phyloP scores from a whole-genome alignment of 2,113 vertebrate species.

The Nansenia antarctica region DNA sequence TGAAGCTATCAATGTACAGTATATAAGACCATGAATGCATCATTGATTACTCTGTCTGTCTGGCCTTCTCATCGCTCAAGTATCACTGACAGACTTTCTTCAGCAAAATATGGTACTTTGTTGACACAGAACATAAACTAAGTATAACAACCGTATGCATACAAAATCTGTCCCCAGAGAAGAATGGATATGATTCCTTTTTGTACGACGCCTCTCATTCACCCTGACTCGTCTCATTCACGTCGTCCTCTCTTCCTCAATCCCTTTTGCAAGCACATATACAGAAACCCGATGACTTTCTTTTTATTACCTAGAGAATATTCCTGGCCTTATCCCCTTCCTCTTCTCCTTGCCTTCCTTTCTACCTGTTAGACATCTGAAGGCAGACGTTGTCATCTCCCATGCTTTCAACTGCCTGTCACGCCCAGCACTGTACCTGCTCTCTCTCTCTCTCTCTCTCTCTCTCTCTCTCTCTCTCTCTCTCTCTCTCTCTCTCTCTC shows the following conservation, averaged over 20 bases:
- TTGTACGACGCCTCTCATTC: conserved; percentile 3
- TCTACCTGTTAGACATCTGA: conserved; percentile 57
- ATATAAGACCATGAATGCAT: conserved; percentile 64
- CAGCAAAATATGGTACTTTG: conserved; percentile 68
- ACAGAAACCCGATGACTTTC: conserved; percentile 42
- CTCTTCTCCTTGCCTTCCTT: conserved; percentile 1
- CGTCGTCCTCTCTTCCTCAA: conserved; percentile 31
- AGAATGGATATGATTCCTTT: conserved; percentile 57
- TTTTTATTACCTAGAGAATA: conserved; percentile 59
- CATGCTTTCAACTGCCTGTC: conserved; percentile 66
- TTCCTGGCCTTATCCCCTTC: conserved; percentile 33
- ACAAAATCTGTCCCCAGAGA: conserved; percentile 58
- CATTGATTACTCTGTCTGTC: conserved; percentile 52
- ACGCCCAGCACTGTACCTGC: conserved; percentile 38
- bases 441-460: background rate
- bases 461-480: background rate
- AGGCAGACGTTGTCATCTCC: conserved; percentile 65
- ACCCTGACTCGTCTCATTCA: conserved; percentile 35
- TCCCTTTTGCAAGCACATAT: conserved; percentile 43
- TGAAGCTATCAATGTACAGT: background rate
- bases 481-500: background rate
- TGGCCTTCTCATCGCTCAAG: conserved; percentile 44
- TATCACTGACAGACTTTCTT: conserved; percentile 60
- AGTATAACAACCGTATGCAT: conserved; percentile 66
- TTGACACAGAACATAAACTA: conserved; percentile 67